phyloP scores from a whole-genome alignment of 2,113 vertebrate species.

The Saiga tatarica region DNA sequence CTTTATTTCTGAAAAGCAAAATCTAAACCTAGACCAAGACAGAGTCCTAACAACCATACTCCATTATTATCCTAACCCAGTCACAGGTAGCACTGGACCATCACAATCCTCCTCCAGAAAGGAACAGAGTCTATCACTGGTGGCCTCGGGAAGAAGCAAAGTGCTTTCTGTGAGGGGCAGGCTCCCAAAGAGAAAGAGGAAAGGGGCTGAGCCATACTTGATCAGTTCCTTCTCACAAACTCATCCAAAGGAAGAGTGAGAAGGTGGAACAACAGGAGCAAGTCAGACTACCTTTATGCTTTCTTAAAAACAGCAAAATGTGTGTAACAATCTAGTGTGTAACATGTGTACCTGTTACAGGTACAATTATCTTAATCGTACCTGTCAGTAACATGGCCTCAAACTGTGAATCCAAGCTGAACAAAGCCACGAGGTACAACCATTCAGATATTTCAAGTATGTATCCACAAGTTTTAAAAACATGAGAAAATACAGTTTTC shows the following conservation, averaged over 20 bases:
- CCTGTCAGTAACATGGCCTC: constrained; percentile 9
- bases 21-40: not conserved
- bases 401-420: not conserved
- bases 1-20: not conserved
- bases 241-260: not conserved
- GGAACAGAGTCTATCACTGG: not conserved
- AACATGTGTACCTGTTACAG: not conserved
- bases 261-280: not conserved
- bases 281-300: not conserved
- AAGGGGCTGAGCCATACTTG: not conserved
- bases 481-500: not conserved
- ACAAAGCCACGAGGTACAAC: not conserved
- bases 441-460: not conserved
- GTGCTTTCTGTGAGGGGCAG: not conserved
- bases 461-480: not conserved
- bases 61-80: not conserved
- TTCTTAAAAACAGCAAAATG: constrained; percentile 14
- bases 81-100: not conserved
- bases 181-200: not conserved
- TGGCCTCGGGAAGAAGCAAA: not conserved
- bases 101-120: not conserved
- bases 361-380: constrained; percentile 9
- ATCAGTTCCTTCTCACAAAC: constrained; percentile 18
- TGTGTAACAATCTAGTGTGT: not conserved
- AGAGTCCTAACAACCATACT: not conserved